A percentile compares a stretch with the other conserved stretches of the same genome.
Conservation (phyloP, 2,797 vertebrate genomes). For the Aulostomus chinensis region DNA sequence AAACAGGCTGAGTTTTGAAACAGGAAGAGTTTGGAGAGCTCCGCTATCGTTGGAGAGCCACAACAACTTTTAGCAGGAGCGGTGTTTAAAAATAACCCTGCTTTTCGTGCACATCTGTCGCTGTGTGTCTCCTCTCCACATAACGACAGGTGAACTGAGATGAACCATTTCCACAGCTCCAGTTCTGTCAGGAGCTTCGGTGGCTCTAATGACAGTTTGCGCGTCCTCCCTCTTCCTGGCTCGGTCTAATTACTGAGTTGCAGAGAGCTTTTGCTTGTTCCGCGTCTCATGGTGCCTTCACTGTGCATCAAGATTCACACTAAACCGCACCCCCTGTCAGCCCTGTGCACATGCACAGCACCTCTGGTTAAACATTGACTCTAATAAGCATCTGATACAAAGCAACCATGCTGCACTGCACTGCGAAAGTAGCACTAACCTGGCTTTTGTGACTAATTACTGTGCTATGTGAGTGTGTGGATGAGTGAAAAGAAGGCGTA, state of each 20-base stretch:
- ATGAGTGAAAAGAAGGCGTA: slow-evolving; percentile 1
- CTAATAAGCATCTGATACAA: not conserved
- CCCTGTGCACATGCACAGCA: not conserved
- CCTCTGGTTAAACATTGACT: slow-evolving; percentile 23
- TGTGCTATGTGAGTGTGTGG: slow-evolving; percentile 2
- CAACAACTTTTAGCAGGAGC: too few species aligned
- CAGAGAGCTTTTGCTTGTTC: slow-evolving; percentile 56
- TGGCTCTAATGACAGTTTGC: slow-evolving; percentile 25
- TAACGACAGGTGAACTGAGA: too few species aligned
- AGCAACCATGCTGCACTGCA: not conserved
- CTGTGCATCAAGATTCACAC: slow-evolving; percentile 14
- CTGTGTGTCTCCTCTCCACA: too few species aligned
- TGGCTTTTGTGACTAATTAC: slow-evolving; percentile 28
- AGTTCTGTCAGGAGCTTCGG: slow-evolving; percentile 32
- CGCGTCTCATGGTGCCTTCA: slow-evolving; percentile 14
- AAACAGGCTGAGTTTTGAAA: too few species aligned
- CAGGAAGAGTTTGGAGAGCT: too few species aligned
- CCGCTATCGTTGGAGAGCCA: too few species aligned
- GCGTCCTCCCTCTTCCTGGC: slow-evolving; percentile 1
- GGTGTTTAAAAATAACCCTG: too few species aligned
- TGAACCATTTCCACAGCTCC: too few species aligned
- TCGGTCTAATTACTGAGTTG: slow-evolving; percentile 41
- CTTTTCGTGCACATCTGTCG: too few species aligned
- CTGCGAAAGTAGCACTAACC: slow-evolving; percentile 3
- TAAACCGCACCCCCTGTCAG: not conserved